Conservation (phyloP, 2,113 vertebrate genomes). For the Rhynchopsitta pachyrhyncha region DNA sequence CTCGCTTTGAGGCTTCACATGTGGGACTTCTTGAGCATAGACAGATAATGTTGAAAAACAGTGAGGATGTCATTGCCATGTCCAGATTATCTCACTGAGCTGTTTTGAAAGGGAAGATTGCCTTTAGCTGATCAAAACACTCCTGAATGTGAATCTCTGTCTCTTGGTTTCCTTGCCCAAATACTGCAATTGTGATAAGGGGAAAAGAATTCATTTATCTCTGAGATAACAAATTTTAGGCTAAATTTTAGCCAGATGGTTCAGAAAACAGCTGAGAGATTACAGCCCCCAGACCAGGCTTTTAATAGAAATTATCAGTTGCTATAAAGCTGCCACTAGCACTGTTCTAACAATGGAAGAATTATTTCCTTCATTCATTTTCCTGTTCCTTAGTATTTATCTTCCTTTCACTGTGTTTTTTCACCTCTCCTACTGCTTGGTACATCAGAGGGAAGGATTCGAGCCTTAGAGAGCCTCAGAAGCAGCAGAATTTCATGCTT, state of each 20-base stretch:
- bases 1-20: not conserved
- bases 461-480: not conserved
- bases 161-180: not conserved
- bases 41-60: fast-evolving
- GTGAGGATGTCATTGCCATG: fast-evolving
- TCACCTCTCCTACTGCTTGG: not conserved
- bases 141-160: not conserved
- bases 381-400: not conserved
- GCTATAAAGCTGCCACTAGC: constrained; percentile 18
- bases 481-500: not conserved
- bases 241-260: constrained; percentile 52
- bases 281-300: constrained; percentile 38
- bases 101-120: not conserved
- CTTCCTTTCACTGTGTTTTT: not conserved
- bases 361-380: constrained; percentile 9
- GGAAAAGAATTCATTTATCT: constrained; percentile 15
- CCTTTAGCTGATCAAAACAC: not conserved
- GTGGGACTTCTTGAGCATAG: fast-evolving
- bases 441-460: not conserved
- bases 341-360: constrained; percentile 13
- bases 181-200: not conserved
- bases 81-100: not conserved
- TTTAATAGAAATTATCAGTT: constrained; percentile 43
- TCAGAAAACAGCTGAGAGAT: constrained; percentile 39
- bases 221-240: constrained; percentile 50